Percentiles rank a stretch among this genome's conserved stretches.
phyloP scores from a whole-genome alignment of 2,888 invertebrate species.

The Serripes groenlandicus region DNA sequence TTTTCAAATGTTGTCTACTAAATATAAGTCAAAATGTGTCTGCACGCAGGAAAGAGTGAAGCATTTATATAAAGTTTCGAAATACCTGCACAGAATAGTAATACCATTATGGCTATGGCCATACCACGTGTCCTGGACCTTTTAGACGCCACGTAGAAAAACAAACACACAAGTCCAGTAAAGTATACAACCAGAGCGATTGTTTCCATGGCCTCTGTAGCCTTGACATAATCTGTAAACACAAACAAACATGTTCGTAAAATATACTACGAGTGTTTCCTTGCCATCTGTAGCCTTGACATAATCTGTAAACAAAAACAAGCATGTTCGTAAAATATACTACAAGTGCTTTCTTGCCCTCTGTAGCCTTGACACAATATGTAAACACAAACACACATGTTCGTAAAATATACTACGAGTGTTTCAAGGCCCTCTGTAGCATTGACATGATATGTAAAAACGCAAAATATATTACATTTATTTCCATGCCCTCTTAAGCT shows the following conservation, averaged over 20 bases:
- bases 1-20: too few relatives aligned
- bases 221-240: slow-evolving; percentile 51
- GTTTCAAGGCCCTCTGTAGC: slow-evolving; percentile 45
- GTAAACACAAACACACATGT: neutral
- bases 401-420: slow-evolving; percentile 45
- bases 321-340: slow-evolving; percentile 40
- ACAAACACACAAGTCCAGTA: slow-evolving; percentile 40
- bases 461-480: slow-evolving; percentile 39
- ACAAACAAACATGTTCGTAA: slow-evolving; percentile 21
- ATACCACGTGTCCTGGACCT: slow-evolving; percentile 57
- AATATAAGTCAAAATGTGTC: too few relatives aligned
- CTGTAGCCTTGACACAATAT: slow-evolving; percentile 48
- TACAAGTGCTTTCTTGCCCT: slow-evolving; percentile 43
- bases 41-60: too few relatives aligned
- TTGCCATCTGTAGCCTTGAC: slow-evolving; percentile 42
- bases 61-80: too few relatives aligned
- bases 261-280: slow-evolving; percentile 47
- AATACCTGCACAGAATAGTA: slow-evolving; percentile 38
- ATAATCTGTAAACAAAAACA: slow-evolving; percentile 30
- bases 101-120: slow-evolving; percentile 54
- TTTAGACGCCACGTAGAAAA: slow-evolving; percentile 56
- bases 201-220: slow-evolving; percentile 40
- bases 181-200: slow-evolving; percentile 39
- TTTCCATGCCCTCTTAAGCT: slow-evolving; percentile 42
- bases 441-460: slow-evolving; percentile 43